Evolutionary conservation across 2,797 vertebrate genomes (phyloP).

Genomic region (Tragopan temminckii): DNA sequence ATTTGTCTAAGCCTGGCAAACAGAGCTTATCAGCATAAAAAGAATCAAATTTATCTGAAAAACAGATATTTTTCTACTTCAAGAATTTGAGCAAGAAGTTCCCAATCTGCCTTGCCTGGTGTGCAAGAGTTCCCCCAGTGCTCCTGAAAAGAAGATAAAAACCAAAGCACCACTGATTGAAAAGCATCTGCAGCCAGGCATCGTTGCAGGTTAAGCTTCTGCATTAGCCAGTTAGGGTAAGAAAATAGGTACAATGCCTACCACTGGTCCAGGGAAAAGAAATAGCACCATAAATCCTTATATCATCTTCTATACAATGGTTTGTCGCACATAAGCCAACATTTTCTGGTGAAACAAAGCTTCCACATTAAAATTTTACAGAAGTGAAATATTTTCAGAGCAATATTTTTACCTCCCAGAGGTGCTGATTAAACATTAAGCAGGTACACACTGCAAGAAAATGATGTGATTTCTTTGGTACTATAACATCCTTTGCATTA

Average conservation of each 20-base stretch:
- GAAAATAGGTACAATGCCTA: conserved; percentile 8
- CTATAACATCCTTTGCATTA: conserved; percentile 66
- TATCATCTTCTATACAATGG: not conserved
- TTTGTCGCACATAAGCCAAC: conserved; percentile 36
- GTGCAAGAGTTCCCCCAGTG: not conserved
- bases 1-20: not conserved
- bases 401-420: conserved; percentile 56
- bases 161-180: not conserved
- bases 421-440: conserved; percentile 63
- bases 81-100: not conserved
- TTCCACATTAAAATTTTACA: conserved; percentile 54
- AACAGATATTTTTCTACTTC: not conserved
- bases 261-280: conserved; percentile 29
- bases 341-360: conserved; percentile 65
- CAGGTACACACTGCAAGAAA: conserved; percentile 63
- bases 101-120: not conserved
- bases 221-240: not conserved
- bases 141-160: not conserved
- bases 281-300: conserved; percentile 17
- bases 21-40: not conserved
- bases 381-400: conserved; percentile 55
- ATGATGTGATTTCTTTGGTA: conserved; percentile 61
- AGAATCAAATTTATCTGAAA: not conserved
- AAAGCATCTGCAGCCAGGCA: not conserved
- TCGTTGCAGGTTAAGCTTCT: not conserved